Evolutionary conservation across 1,140 invertebrate species (phyloP).

Genomic region (Macrosteles quadrilineatus): DNA sequence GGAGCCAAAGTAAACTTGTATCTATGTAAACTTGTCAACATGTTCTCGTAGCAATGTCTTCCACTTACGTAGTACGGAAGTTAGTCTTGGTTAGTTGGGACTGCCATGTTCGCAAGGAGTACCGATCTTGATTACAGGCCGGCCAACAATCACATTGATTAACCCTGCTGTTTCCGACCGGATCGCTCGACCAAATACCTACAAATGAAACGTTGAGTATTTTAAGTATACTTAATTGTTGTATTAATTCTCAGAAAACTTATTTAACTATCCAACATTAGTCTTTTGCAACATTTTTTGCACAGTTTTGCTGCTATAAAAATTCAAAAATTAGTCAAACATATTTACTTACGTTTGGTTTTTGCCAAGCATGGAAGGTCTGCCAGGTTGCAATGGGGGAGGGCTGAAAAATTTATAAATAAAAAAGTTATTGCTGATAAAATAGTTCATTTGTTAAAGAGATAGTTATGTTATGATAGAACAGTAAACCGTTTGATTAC

Average conservation of each 20-base stretch:
- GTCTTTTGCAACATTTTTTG: too few species aligned
- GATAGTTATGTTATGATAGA: too few species aligned
- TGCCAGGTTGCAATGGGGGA: not conserved
- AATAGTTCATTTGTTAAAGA: too few species aligned
- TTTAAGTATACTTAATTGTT: not conserved
- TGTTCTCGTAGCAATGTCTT: too few species aligned
- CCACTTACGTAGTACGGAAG: not conserved
- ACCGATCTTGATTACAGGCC: not conserved
- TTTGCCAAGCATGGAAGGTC: not conserved
- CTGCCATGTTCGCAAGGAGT: not conserved
- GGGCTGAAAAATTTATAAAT: not conserved
- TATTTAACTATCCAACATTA: too few species aligned
- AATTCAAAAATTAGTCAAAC: too few species aligned
- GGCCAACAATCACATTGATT: not conserved
- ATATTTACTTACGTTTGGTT: not conserved
- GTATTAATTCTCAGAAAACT: too few species aligned
- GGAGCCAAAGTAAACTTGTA: too few species aligned
- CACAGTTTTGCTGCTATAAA: too few species aligned
- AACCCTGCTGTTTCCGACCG: not conserved
- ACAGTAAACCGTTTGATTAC: too few species aligned
- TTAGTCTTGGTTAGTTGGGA: not conserved
- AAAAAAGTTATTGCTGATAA: not conserved
- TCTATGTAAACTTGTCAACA: too few species aligned
- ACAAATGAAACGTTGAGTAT: not conserved
- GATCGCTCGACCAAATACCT: not conserved